phyloP scores from a whole-genome alignment of 2,797 vertebrate species.

The Hyperoplus immaculatus region DNA sequence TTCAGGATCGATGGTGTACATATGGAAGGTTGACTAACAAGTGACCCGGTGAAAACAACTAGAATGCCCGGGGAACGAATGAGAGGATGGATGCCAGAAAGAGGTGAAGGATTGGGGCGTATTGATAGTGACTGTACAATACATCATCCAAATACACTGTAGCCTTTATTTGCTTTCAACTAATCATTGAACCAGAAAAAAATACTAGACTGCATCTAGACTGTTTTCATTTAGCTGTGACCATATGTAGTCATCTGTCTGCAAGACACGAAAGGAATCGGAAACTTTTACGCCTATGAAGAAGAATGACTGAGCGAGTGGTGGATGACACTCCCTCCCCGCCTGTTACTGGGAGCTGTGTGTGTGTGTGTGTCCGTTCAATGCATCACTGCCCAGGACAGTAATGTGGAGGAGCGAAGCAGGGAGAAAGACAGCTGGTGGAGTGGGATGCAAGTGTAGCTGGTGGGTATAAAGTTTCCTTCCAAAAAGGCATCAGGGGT shows the following conservation, averaged over 20 bases:
- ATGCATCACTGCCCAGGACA: constrained; percentile 62
- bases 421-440: constrained; percentile 81
- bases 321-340: constrained; percentile 75
- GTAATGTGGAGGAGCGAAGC: constrained; percentile 53
- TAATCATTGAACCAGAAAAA: constrained; percentile 1
- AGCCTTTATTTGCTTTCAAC: background rate
- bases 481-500: constrained; percentile 23
- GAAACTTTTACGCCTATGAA: constrained; percentile 76
- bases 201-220: constrained; percentile 14
- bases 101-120: constrained; percentile 5
- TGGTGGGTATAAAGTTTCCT: constrained; percentile 79
- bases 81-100: constrained; percentile 12
- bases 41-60: constrained; percentile 47
- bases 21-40: constrained; percentile 35
- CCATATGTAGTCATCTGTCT: constrained; percentile 78
- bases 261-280: constrained; percentile 70
- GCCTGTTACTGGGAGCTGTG: constrained; percentile 50
- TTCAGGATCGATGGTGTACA: constrained; percentile 53
- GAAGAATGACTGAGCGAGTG: constrained; percentile 68
- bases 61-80: constrained; percentile 10
- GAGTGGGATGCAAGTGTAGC: constrained; percentile 73
- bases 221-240: constrained; percentile 62
- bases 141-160: background rate
- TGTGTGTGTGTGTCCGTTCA: constrained; percentile 28
- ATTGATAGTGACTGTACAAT: background rate